phyloP scores from a whole-genome alignment of 2,888 invertebrate genomes.

The Colostygia pectinataria region DNA sequence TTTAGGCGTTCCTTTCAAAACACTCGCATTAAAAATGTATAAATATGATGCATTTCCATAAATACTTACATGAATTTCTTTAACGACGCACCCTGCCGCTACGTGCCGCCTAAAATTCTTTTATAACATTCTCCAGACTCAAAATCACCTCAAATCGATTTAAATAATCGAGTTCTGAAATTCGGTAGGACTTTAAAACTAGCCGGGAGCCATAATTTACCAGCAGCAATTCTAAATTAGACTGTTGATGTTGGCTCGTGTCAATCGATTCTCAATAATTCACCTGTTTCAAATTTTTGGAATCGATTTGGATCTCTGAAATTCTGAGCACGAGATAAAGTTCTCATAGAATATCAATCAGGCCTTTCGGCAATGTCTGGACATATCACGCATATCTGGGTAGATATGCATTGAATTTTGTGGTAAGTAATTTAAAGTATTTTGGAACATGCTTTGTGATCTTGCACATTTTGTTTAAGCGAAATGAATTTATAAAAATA shows the following conservation, averaged over 20 bases:
- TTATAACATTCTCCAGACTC: conserved; percentile 19
- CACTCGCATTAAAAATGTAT: too few species aligned
- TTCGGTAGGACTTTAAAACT: conserved; percentile 19
- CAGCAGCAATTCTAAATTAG: conserved; percentile 4
- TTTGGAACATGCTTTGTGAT: not conserved
- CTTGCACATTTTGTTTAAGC: too few species aligned
- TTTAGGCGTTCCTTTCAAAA: too few species aligned
- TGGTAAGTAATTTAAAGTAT: conserved; percentile 11
- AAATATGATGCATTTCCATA: conserved; percentile 11
- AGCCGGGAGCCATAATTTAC: conserved; percentile 16
- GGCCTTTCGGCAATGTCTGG: conserved; percentile 18
- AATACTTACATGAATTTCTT: conserved; percentile 15
- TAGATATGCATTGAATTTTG: conserved; percentile 15
- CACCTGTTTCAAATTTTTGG: conserved; percentile 15
- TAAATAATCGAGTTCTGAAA: conserved; percentile 13
- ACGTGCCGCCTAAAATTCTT: conserved; percentile 17
- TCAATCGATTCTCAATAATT: conserved; percentile 22
- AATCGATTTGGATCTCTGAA: conserved; percentile 16
- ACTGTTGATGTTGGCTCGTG: conserved; percentile 20
- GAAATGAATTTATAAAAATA: too few species aligned
- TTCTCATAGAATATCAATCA: conserved; percentile 31
- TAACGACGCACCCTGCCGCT: conserved; percentile 12
- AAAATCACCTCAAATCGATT: conserved; percentile 17
- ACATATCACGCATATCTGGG: conserved; percentile 13
- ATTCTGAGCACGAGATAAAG: conserved; percentile 28